Evolutionary conservation across 2,113 vertebrate genomes (phyloP), one percentile per base, ranked within the genome.

Genomic region (Nestor notabilis): DNA sequence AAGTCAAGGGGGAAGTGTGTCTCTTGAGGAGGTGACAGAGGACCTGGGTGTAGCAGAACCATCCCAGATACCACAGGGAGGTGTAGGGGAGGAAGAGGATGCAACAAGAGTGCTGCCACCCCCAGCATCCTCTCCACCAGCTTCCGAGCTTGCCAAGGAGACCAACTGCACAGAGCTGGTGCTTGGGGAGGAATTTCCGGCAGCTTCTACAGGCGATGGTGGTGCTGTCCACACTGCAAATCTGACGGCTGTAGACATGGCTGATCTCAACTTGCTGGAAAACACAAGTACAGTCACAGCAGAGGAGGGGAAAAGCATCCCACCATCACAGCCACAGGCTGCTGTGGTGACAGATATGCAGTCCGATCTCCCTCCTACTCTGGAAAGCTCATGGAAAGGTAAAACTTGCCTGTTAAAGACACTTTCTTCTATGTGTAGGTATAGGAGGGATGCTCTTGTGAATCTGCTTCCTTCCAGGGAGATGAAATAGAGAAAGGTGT

Each of bases 301-400:
- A 31, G 81, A 95, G 44, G 88, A 93, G 47, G 74, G 43, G 31
- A 91, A 87, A 1, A 83, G 46, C 5, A 5, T 84, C 61, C 44
- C 17, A 2, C 18, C 9, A 1, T 61, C 95, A 46, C 92, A 89
- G 44, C 58, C 43, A 0, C 95, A 93, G 89, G 93, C 87, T 31
- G 75, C 89, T 39, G 70, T 95, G 61, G 60, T 93, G 61, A 93
- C 94, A 21, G 91, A 95, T 13, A 76, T 66, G 47, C 91, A 86
- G 50, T 68, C 95, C 18, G 90, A 96, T 50, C 53, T 90, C 20
- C 66, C 92, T 83, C 88, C 94, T 39, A 72, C 90, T 29, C 47
- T 52, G 82, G 87, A 84, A 94, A 83, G 87, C 78, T 74, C 77
- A 20, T 44, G 89, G 82, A 86, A 94, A 98, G 98, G 98, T 98